phyloP scores from a whole-genome alignment of 2,888 invertebrate genomes.

The Xylocampa areola region DNA sequence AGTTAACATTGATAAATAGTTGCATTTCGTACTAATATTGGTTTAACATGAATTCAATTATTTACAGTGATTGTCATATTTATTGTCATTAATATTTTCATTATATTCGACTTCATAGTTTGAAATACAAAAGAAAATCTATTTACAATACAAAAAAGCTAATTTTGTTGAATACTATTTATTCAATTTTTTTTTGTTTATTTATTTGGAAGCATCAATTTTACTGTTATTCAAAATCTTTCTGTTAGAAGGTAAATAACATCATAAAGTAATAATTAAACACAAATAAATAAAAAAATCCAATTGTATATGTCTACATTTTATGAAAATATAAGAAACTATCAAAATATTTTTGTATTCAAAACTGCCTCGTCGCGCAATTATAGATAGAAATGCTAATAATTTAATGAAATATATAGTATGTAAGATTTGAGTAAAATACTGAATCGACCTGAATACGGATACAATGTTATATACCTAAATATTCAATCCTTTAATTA shows the following conservation, averaged over 20 bases:
- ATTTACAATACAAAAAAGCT: no score
- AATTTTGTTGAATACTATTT: no score
- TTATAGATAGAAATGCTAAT: neutral
- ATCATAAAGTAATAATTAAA: no score
- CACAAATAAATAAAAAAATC: no score
- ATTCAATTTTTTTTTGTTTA: no score
- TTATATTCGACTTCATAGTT: conserved; percentile 29
- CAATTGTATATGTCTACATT: neutral
- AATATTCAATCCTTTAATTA: conserved; percentile 39
- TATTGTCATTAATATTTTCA: conserved; percentile 76
- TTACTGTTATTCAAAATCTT: no score
- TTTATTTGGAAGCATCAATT: no score
- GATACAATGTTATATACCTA: conserved; percentile 26
- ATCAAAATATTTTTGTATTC: neutral
- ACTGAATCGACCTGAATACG: conserved; percentile 31
- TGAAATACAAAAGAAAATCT: conserved; percentile 17
- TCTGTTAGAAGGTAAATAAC: no score
- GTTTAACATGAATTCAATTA: conserved; percentile 76
- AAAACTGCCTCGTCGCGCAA: neutral
- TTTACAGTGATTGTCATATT: conserved; percentile 80
- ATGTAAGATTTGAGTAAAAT: neutral
- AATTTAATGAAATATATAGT: conserved; percentile 4
- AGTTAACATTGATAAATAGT: conserved; percentile 87
- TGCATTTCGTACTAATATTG: conserved; percentile 70
- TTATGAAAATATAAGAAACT: neutral